phyloP scores from a whole-genome alignment of 1,140 invertebrate species.

The Hestina assimilis region DNA sequence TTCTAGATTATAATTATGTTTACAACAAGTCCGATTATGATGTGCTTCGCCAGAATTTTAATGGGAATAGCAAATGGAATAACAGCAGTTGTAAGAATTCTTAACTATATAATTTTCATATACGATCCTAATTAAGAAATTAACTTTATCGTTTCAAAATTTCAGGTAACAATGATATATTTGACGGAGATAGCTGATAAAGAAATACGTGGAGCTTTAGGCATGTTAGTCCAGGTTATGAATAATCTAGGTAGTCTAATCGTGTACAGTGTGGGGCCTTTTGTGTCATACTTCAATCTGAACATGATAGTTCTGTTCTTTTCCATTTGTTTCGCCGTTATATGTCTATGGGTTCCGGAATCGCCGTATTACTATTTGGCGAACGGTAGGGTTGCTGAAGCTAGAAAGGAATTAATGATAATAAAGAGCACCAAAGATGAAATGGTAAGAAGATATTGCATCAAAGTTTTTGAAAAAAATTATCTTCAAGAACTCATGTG shows the following conservation, averaged over 20 bases:
- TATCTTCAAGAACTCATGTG: too few relatives aligned
- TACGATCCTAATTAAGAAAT: background rate
- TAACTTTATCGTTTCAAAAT: constrained; percentile 23
- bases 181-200: constrained; percentile 85
- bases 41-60: constrained; percentile 79
- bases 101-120: background rate
- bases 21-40: constrained; percentile 53
- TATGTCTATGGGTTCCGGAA: constrained; percentile 86
- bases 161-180: constrained; percentile 81
- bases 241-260: constrained; percentile 83
- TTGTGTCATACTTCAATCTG: constrained; percentile 73
- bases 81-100: constrained; percentile 76
- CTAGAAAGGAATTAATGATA: constrained; percentile 65
- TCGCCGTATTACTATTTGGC: constrained; percentile 85
- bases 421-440: constrained; percentile 65
- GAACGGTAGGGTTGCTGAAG: constrained; percentile 73
- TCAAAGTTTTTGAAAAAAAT: too few relatives aligned
- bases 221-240: constrained; percentile 83
- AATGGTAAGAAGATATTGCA: constrained; percentile 57
- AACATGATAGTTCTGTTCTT: constrained; percentile 68
- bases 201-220: constrained; percentile 82
- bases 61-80: constrained; percentile 81
- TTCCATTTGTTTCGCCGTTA: constrained; percentile 79
- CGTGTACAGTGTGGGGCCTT: constrained; percentile 78
- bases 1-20: constrained; percentile 82